Evolutionary conservation across 2,888 invertebrate species (phyloP).

Genomic region (Aporophyla nigra): DNA sequence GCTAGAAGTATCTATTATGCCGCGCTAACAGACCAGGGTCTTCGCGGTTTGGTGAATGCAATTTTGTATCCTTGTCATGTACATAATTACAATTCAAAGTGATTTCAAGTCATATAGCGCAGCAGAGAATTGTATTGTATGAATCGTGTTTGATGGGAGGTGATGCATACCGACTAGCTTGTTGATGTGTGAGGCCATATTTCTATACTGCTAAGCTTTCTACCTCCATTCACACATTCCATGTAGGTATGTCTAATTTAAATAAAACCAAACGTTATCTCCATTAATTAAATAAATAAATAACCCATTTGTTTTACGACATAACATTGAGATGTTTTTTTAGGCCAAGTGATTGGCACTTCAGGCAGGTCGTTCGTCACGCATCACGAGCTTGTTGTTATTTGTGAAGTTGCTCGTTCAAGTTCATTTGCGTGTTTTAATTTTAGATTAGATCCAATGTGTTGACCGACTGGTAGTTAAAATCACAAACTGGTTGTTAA

Average conservation of each 20-base stretch:
- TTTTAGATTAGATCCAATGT: constrained; percentile 50
- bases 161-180: constrained; percentile 72
- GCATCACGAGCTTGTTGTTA: constrained; percentile 76
- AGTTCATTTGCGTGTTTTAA: constrained; percentile 75
- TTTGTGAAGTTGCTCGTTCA: constrained; percentile 71
- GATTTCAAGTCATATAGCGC: constrained; percentile 76
- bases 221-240: constrained; percentile 39
- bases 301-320: constrained; percentile 77
- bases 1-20: constrained; percentile 46
- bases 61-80: constrained; percentile 78
- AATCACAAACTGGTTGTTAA: background rate
- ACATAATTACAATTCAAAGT: constrained; percentile 78
- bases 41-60: constrained; percentile 71
- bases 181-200: constrained; percentile 50
- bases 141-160: constrained; percentile 62
- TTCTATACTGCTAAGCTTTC: constrained; percentile 53
- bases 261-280: constrained; percentile 69
- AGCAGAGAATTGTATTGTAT: constrained; percentile 71
- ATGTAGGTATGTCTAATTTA: constrained; percentile 33
- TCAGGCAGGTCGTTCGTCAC: constrained; percentile 82
- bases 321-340: constrained; percentile 85
- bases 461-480: constrained; percentile 3
- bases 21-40: constrained; percentile 67
- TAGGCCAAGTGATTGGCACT: constrained; percentile 87
- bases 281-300: constrained; percentile 67